Evolutionary conservation across 2,888 invertebrate species (phyloP).

Genomic region (Andrena haemorrhoa): DNA sequence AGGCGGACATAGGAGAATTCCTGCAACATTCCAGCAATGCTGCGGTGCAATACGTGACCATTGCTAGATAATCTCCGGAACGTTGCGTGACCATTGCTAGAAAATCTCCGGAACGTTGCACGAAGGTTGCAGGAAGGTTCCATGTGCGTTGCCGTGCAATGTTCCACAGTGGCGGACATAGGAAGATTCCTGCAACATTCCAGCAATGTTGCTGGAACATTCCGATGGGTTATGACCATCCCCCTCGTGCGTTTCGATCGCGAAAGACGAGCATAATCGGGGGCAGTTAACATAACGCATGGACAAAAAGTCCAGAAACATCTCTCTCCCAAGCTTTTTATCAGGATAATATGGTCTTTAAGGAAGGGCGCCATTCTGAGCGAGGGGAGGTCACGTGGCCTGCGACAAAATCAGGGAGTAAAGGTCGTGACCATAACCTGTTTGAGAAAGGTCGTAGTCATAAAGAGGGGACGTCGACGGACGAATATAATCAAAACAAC

Average conservation of each 20-base stretch:
- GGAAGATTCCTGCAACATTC: too few relatives aligned
- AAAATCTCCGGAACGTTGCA: too few relatives aligned
- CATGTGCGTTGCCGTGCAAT: too few relatives aligned
- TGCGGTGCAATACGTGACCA: too few relatives aligned
- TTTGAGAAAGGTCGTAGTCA: not conserved
- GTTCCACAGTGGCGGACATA: too few relatives aligned
- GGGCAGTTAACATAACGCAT: not conserved
- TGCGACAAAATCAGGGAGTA: not conserved
- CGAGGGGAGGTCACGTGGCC: not conserved
- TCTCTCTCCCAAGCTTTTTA: not conserved
- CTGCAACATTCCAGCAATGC: too few relatives aligned
- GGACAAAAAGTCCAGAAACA: not conserved
- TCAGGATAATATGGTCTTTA: not conserved
- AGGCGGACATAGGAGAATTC: too few relatives aligned
- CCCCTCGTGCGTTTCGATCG: not conserved
- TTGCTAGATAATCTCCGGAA: too few relatives aligned
- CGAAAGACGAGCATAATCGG: not conserved
- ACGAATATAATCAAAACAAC: not conserved
- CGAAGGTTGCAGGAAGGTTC: too few relatives aligned
- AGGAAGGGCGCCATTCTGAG: not conserved
- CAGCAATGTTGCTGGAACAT: too few relatives aligned
- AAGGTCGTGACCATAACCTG: slow-evolving; percentile 5
- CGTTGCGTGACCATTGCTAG: too few relatives aligned
- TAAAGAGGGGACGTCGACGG: not conserved
- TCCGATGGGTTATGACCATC: too few relatives aligned